A percentile compares a stretch with the other conserved stretches of the same genome.
Evolutionary conservation across 2,113 vertebrate species (phyloP).

Genomic region (Trinectes maculatus): DNA sequence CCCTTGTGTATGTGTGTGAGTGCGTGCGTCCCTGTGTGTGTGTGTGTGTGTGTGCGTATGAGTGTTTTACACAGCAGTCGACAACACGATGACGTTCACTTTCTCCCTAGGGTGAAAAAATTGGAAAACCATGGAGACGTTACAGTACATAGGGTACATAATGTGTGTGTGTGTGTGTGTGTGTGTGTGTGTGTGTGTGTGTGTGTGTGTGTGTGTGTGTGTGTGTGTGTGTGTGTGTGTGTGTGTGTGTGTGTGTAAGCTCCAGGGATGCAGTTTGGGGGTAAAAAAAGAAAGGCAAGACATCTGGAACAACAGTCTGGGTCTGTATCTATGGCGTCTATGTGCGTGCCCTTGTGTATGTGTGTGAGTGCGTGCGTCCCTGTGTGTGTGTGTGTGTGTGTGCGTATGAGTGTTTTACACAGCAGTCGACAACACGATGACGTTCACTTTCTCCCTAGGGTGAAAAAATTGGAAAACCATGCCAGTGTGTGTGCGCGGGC

Average conservation of each 20-base stretch:
- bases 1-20: background rate
- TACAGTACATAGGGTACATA: no score
- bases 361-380: background rate
- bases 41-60: conserved; percentile 7
- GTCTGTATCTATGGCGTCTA: conserved; percentile 38
- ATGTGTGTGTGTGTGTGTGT: conserved; percentile 4
- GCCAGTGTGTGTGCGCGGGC: conserved; percentile 4
- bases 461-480: conserved; percentile 60
- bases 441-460: conserved; percentile 65
- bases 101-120: conserved; percentile 66
- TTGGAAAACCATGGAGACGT: conserved; percentile 57
- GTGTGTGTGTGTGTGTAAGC: conserved; percentile 6
- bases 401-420: conserved; percentile 37
- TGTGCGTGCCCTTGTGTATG: background rate
- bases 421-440: conserved; percentile 63
- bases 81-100: conserved; percentile 64
- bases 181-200: conserved; percentile 5
- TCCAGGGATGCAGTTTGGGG: conserved; percentile 34
- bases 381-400: conserved; percentile 8
- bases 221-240: no score
- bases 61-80: conserved; percentile 51
- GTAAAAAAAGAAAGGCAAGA: conserved; percentile 45
- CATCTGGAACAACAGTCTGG: conserved; percentile 68
- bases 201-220: no score
- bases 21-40: conserved; percentile 3